Base-by-base conservation (phyloP, 2,797 vertebrate genomes). In the Benthosema pterotum region DNA sequence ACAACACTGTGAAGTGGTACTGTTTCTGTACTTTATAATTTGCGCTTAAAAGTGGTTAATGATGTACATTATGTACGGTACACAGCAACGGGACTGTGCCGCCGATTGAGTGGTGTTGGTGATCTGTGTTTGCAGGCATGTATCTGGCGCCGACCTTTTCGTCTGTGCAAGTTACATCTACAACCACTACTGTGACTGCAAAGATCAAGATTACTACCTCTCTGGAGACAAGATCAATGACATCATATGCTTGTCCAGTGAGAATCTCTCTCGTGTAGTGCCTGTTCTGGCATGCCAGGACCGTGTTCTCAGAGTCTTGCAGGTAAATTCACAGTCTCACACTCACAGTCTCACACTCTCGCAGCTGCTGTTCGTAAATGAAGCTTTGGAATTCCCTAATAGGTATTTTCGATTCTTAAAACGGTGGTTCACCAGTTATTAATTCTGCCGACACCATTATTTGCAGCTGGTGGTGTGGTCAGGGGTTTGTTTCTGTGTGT, bases 141-240 rank as follows among this genome's bases (percentile, higher is more conserved):
- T 99, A 69, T 95, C 94, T 6, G 97, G 96, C 42, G 90, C 97
- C 16, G 97, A 99, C 80, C 96, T 99, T 61, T 98, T 97, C 54
- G 93, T 99, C 42, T 96, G 97, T 87, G 97, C 97, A 1, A 98
- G 94, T 83, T 99, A 99, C 67, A 94, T 99, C 89, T 99, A 98
- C 86, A 99, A 97, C 86, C 97, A 99, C 87, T 99, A 99, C 77
- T 95, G 94, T 65, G 97, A 99, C 89, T 99, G 98, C 91, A 98
- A 98, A 85, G 98, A 99, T 84, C 95, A 95, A 62, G 91, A 99
- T 87, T 99, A 99, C 71, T 99, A 93, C 82, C 88, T 99, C 0
- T 99, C 95, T 1, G 96, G 96, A 79, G 98, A 99, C 89, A 99
- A 96, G 91, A 98, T 99, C 89, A 98, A 94, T 18, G 98, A 99